phyloP scores from a whole-genome alignment of 2,797 vertebrate species.

The Oophaga sylvatica region DNA sequence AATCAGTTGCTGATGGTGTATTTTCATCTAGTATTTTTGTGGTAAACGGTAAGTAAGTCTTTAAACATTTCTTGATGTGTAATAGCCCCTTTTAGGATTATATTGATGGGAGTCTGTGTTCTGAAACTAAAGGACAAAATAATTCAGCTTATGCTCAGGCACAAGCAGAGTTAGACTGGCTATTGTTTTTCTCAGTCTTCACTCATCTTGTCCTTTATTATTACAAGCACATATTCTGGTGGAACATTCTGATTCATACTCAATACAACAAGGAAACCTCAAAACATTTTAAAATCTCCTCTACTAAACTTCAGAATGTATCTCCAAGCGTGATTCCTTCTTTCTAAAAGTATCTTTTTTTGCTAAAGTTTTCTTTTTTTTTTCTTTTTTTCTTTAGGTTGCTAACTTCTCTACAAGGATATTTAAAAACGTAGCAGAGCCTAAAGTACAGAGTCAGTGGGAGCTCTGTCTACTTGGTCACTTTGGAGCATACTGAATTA shows the following conservation, averaged over 20 bases:
- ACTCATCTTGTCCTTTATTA: background rate
- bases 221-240: conserved; percentile 27
- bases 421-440: background rate
- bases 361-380: conserved; percentile 1
- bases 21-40: no score
- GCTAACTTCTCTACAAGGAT: conserved; percentile 10
- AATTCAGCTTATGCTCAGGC: background rate
- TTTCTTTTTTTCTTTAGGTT: conserved; percentile 1
- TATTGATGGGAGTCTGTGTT: no score
- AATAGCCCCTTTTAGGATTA: no score
- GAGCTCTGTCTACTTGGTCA: conserved; percentile 26
- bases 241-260: conserved; percentile 31
- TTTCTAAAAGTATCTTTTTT: conserved; percentile 13
- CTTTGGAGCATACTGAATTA: conserved; percentile 24
- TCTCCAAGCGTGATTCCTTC: conserved; percentile 21
- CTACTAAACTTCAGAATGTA: conserved; percentile 24
- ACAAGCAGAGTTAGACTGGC: background rate
- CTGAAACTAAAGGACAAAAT: no score
- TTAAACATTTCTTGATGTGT: no score
- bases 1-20: no score
- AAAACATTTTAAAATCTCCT: conserved; percentile 14
- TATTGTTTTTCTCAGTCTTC: background rate
- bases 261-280: background rate
- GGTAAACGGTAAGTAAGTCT: no score
- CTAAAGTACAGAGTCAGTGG: background rate